These are phyloP conservation scores for Phallusia fumigata DNA, from an alignment of 23 tunicate genomes.

Conservation along the genomic window DNA sequence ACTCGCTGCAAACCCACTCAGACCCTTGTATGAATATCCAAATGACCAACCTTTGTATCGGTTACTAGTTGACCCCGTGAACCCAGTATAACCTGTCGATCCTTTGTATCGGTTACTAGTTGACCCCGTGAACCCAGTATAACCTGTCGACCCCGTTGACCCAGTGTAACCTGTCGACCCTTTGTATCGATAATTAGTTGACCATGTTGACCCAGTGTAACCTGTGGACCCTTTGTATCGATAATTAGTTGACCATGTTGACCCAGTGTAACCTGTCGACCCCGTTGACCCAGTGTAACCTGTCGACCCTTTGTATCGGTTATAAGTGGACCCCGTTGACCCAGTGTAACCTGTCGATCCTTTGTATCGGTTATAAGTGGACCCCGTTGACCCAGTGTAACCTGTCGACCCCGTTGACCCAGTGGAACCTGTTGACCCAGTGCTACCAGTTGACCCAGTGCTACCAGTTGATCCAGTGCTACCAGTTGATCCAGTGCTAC, in stretches of 20 bases:
- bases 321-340: neutral
- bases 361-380: neutral
- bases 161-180: no score
- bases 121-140: no score
- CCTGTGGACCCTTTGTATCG: neutral
- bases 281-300: constrained; percentile 8
- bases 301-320: neutral
- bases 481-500: no score
- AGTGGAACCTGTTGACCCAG: neutral
- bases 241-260: neutral
- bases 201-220: constrained; percentile 12
- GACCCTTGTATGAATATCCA: no score
- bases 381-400: neutral
- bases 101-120: no score
- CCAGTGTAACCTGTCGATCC: neutral
- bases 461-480: no score
- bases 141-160: no score
- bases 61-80: no score
- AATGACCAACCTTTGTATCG: no score
- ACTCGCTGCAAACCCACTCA: neutral
- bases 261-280: neutral
- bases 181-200: no score
- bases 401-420: neutral
- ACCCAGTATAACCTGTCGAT: no score
- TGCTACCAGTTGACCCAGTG: constrained; percentile 12